These are phyloP conservation scores for Apodemus sylvaticus DNA, from an alignment of 2,113 vertebrate species.

Conservation along the genomic window DNA sequence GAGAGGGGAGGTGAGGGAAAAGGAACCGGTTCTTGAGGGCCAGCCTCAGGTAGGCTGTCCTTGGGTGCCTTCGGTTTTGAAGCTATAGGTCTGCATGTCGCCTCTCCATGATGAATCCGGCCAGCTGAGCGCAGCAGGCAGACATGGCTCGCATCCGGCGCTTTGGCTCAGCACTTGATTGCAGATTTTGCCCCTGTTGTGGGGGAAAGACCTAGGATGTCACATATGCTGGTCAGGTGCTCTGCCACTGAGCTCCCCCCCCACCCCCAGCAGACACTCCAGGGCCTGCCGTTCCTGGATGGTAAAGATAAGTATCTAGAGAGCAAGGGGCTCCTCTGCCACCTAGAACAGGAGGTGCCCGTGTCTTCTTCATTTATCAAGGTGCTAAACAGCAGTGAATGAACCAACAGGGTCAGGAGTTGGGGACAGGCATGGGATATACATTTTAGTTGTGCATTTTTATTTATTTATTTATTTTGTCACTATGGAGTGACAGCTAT, in stretches of 20 bases:
- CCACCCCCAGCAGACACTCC: too few relatives aligned
- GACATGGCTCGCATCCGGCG: not conserved
- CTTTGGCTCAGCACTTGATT: not conserved
- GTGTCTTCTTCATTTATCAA: not conserved
- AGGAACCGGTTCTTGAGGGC: not conserved
- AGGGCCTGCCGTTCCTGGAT: not conserved
- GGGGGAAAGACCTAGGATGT: not conserved
- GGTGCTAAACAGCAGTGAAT: not conserved
- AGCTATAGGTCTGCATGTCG: too few relatives aligned
- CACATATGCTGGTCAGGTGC: not conserved
- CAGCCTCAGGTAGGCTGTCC: not conserved
- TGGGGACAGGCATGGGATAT: not conserved
- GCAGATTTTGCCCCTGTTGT: not conserved
- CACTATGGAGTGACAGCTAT: too few relatives aligned
- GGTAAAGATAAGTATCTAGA: not conserved
- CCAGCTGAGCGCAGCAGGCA: not conserved
- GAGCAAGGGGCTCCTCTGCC: not conserved
- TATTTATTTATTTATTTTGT: too few relatives aligned
- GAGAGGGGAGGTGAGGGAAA: too few relatives aligned
- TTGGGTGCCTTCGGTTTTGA: not conserved
- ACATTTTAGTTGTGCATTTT: not conserved
- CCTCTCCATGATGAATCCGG: not conserved
- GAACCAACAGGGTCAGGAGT: not conserved
- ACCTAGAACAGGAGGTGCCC: not conserved
- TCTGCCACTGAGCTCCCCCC: not conserved